Conservation (phyloP, 2,113 vertebrate species). For the Thunnus thynnus region DNA sequence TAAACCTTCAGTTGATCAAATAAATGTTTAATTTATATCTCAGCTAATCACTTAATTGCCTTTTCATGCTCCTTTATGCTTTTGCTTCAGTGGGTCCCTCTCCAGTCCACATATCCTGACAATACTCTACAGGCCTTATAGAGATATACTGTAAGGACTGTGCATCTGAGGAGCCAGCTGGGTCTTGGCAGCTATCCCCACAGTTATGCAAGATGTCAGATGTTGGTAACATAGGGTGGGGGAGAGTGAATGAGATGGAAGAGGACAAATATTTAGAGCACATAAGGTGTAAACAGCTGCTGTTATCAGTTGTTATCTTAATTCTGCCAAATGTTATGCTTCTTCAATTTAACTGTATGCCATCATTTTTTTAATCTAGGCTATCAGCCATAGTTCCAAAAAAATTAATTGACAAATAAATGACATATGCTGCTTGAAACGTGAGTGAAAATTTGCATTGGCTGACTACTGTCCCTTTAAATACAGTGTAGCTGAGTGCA, state of each 20-base stretch:
- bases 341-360: neutral
- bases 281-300: constrained; percentile 46
- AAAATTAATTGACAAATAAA: neutral
- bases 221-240: constrained; percentile 30
- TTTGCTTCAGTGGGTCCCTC: constrained; percentile 3
- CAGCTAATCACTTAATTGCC: constrained; percentile 3
- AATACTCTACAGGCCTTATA: no score
- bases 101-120: constrained; percentile 21
- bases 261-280: constrained; percentile 30
- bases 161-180: constrained; percentile 57
- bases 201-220: constrained; percentile 66
- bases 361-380: neutral
- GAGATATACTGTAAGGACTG: constrained; percentile 19
- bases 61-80: neutral
- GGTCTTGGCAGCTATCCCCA: constrained; percentile 61
- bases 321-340: neutral
- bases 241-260: neutral
- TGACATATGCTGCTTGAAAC: neutral
- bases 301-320: constrained; percentile 11
- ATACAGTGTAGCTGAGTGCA: constrained; percentile 27
- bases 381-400: neutral
- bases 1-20: constrained; percentile 16
- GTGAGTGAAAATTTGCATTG: neutral
- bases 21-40: constrained; percentile 12
- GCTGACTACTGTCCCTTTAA: constrained; percentile 43